Base-by-base conservation (phyloP, 2,797 vertebrate species). In the Luscinia megarhynchos region DNA sequence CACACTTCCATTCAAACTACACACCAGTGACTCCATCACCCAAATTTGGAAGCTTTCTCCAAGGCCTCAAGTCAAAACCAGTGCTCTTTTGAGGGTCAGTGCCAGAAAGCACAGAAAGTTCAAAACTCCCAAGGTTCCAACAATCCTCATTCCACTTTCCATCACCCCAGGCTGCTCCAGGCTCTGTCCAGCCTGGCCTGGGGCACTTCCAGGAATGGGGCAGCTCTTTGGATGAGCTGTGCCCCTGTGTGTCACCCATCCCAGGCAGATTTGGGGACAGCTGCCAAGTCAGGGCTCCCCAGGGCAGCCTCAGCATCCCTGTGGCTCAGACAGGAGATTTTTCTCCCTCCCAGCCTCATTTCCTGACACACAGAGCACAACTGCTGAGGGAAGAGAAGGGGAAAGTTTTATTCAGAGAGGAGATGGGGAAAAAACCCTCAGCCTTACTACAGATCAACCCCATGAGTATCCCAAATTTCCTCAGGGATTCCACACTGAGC, bases 371-470 rank as follows among this genome's bases (percentile, higher is more conserved):
- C 50, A 36, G 17, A 27, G 15, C 41, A 11, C 11, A 55, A 1
- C 9, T 15, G 41, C 40, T 6, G 8, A 0, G 0, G 34, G 41
- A 27, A 3, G 40, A 46, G 73, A 55, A 62, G 11, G 5, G 23
- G 4, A 46, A 54, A 26, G 4, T 58, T 4, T 64, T 36, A 4
- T 38, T 29, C 13, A 26, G 57, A 38, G 29, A 8, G 10, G 64
- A 34, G 20, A 11, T 17, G 20, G 21, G 48, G 14, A 12, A 62
- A 27, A 48, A 48, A 1, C 2, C 2, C 26, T 36, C 57, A 55
- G 21, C 41, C 20, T 69, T 15, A 2, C 57, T 22, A 2, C 41
- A 63, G 41, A 32, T 2, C 34, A 22, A 11, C 41, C 2, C 64
- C 14, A 9, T 1, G 48, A 62, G 57, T 12, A 32, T 30, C 41